Evolutionary conservation across 2,888 invertebrate genomes (phyloP), one percentile per base, ranked within the genome.

Genomic region (Nipponacmea schrenckii): DNA sequence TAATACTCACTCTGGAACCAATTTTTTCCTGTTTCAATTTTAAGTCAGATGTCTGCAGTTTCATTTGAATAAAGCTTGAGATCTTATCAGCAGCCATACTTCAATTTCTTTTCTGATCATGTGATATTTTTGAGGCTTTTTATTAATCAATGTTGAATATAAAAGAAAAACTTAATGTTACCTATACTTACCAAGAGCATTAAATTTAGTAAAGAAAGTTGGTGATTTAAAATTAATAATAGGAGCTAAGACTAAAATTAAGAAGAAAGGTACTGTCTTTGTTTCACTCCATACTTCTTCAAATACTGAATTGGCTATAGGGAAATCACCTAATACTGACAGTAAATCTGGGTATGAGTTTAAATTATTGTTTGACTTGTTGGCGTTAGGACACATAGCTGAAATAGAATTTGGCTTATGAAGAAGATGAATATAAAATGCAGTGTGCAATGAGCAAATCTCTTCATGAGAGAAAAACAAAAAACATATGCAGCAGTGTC

Each of bases 151-250:
- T 31, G 31, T 31, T 31, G 31, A 31, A 39, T 39, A 10, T 39
- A 0, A 39, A 10, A 39, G 39, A 39, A 39, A 39, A 39, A 3
- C 31, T 31, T 31, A 3, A 39, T 5, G 14, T 12, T 63, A 39
- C 26, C 14, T 39, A 24, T 46, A 87, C 91, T 91, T 89, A 94
- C 96, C 96, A 72, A 96, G 90, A 69, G 96, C 94, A 89, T 96
- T 96, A 85, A 96, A 96, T 88, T 94, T 96, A 15, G 96, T 95
- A 89, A 97, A 97, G 86, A 97, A 96, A 0, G 95, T 94, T 0
- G 96, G 94, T 26, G 94, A 94, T 78, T 92, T 94, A 86, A 96
- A 94, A 89, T 94, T 96, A 64, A 96, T 90, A 64, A 97, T 89
- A 0, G 96, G 96, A 85, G 94, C 94, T 77, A 96, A 91, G 17